These are phyloP conservation scores for Tor tambroides DNA, from an alignment of 2,113 vertebrate species.

Conservation along the genomic window DNA sequence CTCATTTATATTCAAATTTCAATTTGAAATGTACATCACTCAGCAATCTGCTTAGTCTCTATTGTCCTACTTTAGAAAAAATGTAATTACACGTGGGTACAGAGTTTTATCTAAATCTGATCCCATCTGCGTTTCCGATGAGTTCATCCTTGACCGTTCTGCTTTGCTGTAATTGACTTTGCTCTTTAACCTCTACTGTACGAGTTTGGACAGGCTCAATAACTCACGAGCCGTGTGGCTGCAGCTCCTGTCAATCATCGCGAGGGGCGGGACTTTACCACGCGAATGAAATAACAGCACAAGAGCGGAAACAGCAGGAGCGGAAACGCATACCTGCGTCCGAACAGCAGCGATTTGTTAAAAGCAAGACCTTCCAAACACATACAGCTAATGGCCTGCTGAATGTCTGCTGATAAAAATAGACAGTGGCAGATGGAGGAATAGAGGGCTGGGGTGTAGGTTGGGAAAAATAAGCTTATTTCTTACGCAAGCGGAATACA, in stretches of 20 bases:
- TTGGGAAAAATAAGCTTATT: background rate
- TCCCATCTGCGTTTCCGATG: background rate
- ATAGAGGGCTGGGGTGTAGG: background rate
- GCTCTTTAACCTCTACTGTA: background rate
- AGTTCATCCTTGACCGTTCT: background rate
- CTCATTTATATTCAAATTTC: background rate
- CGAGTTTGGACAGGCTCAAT: background rate
- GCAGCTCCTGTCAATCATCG: background rate
- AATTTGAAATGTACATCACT: background rate
- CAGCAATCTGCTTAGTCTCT: background rate
- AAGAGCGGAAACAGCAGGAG: background rate
- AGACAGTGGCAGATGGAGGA: constrained; percentile 39
- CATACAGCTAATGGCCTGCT: constrained; percentile 34
- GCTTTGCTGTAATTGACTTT: background rate
- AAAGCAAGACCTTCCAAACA: constrained; percentile 28
- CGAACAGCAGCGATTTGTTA: background rate
- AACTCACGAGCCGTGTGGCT: background rate
- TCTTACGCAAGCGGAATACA: background rate
- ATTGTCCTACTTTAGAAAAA: background rate
- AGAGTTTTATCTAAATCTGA: background rate
- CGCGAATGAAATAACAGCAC: background rate
- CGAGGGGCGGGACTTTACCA: background rate
- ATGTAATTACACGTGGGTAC: background rate
- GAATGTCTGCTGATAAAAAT: constrained; percentile 57
- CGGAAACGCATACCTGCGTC: background rate